Percentiles rank a stretch among this genome's conserved stretches.
Conservation (phyloP, 2,888 invertebrate species). For the Portevinia maculata region DNA sequence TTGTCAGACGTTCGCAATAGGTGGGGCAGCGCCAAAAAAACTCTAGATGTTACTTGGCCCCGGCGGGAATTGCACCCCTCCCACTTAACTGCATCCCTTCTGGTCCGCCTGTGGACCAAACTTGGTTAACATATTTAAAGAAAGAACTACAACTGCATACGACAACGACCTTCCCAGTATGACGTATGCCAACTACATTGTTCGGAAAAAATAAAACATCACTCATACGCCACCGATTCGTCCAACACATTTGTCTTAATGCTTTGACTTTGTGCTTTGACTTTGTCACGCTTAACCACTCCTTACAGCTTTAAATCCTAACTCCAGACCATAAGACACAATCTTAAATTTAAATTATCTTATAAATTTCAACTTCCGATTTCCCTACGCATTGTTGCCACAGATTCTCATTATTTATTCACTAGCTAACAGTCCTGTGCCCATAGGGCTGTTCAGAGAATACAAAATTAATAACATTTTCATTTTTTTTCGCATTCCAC, state of each 20-base stretch:
- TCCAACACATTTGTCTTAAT: neutral
- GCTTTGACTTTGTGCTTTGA: neutral
- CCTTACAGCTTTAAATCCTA: too few relatives aligned
- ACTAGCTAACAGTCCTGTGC: neutral
- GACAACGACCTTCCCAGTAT: neutral
- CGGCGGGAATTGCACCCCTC: too few relatives aligned
- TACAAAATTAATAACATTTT: conserved; percentile 49
- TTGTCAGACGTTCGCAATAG: too few relatives aligned
- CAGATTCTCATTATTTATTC: conserved; percentile 1
- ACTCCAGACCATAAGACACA: too few relatives aligned
- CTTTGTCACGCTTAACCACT: neutral
- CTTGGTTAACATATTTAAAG: too few relatives aligned
- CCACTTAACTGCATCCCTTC: too few relatives aligned
- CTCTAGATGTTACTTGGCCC: too few relatives aligned
- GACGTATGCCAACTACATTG: neutral
- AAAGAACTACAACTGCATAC: too few relatives aligned
- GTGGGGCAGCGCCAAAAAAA: too few relatives aligned
- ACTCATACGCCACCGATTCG: conserved; percentile 50
- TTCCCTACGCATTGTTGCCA: conserved; percentile 20
- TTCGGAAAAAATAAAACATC: conserved; percentile 22
- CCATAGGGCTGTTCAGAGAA: neutral
- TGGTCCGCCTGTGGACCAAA: too few relatives aligned
- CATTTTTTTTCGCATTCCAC: conserved; percentile 18
- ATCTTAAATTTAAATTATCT: conserved; percentile 5
- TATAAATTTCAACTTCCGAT: conserved; percentile 27